Evolutionary conservation across 2,888 invertebrate species (phyloP), one percentile per base, ranked within the genome.

Genomic region (Gerris lacustris): DNA sequence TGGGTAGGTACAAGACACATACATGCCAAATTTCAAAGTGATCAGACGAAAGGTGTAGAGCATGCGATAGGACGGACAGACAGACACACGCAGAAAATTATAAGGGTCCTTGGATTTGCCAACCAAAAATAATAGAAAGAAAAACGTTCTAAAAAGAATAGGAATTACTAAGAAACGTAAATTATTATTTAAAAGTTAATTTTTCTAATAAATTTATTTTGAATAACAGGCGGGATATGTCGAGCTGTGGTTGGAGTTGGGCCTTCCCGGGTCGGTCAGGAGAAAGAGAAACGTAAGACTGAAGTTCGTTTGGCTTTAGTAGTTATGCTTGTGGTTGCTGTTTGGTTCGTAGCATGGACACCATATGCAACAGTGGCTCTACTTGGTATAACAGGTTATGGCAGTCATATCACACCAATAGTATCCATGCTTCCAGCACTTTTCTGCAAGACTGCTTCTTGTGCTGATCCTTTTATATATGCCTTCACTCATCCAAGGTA

Each of bases 291-390:
- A 78, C 83, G 85, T 45, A 86, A 86, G 78, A 87, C 87, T n/a
- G 91, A 91, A 81, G 79, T 89, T 11, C 76, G 77, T 63, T 69
- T 91, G 68, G 88, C 90, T 0, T 82, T 85, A 70, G 83, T 89
- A 69, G 88, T 90, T 11, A 84, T 89, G 71, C 83, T 84, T 43
- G 86, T 91, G 0, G 88, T 91, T 73, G 84, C 84, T 0, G 78
- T 92, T 73, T 93, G 92, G 86, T 88, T 91, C 77, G 77, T 87
- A 9, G 87, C 92, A 0, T 93, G 92, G 92, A 89, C 90, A 0
- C 92, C 92, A 0, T 92, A 92, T 78, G 87, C 92, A 0, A 80
- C 88, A 0, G 87, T 92, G 0, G 86, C 92, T 15, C 82, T 92
- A 45, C 78, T 92, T 43, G 92, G 91, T 0, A 86, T 90, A 75